Evolutionary conservation across 2,888 invertebrate genomes (phyloP), one percentile per base, ranked within the genome.

Genomic region (Slavum lentiscoides): DNA sequence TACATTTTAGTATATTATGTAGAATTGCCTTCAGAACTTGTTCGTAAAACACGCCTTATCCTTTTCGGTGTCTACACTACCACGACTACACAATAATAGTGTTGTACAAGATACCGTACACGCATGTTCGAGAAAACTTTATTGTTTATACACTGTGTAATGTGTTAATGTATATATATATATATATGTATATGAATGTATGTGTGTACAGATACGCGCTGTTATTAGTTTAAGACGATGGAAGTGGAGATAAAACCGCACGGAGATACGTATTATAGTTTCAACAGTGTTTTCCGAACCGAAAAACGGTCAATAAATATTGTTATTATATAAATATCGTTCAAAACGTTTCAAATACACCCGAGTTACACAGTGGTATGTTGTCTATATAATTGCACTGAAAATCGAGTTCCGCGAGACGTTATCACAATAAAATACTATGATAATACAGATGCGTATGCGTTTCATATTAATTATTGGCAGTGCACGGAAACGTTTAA

Each of bases 251-350:
- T 74, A 74, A 64, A n/a, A 37, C 74, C 37, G 11, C 55, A 49
- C 58, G 2, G 19, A 30, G 39, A 30, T 30, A 4, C 30, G n/a
- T n/a, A n/a, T n/a, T n/a, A 70, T 23, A 49, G 62, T 75, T 23
- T 67, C 55, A 75, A 55, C 21, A 66, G 30, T 23, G 39, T 67
- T 75, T 13, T 21, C 8, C 66, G 13, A 19, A 15, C 23, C 59
- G 17, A 58, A 58, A 75, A 67, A 58, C 75, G 49, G 30, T 68
- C 76, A 21, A 76, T 68, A 76, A 76, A 76, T 76, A 76, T 68
- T 66, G 53, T 64, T 53, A 53, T 37, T 64, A 37, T 7, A 13
- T 30, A 19, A 5, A 37, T 49, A 15, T 49, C 49, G 49, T 49
- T 13, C 49, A 49, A 13, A 49, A 49, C 15, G 49, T 30, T 49